phyloP scores from a whole-genome alignment of 1,140 invertebrate species.

The Sipha flava region DNA sequence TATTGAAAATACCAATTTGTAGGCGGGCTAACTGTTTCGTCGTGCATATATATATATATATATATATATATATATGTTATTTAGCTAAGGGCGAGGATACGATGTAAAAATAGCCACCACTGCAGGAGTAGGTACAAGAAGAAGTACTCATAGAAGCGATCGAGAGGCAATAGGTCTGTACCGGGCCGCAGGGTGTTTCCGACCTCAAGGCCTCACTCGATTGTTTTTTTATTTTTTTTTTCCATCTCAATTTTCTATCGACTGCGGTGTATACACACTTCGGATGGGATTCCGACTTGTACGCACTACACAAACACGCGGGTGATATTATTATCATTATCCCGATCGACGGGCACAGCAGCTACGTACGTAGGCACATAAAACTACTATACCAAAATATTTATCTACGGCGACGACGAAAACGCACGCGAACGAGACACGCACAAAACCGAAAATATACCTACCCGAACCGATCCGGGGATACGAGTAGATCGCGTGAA shows the following conservation, averaged over 20 bases:
- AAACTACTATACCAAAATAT: not conserved
- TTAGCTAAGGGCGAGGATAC: not conserved
- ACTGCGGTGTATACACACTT: not conserved
- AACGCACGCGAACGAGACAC: constrained; percentile 13
- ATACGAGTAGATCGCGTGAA: too few species aligned
- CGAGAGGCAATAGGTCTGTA: not conserved
- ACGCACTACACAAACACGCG: not conserved
- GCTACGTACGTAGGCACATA: not conserved
- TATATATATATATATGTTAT: constrained; percentile 6
- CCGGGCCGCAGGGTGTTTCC: not conserved
- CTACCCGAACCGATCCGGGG: too few species aligned
- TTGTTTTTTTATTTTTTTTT: not conserved
- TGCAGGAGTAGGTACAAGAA: not conserved
- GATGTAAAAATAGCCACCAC: constrained; percentile 12
- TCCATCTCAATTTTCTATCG: not conserved
- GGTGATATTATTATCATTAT: not conserved
- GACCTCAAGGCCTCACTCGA: constrained; percentile 17
- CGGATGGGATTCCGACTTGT: not conserved
- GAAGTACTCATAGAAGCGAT: not conserved
- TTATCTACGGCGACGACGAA: not conserved
- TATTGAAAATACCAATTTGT: constrained; percentile 22
- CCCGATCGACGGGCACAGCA: not conserved
- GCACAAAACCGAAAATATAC: not conserved
- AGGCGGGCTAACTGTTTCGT: not conserved
- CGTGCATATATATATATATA: not conserved